A percentile compares a stretch with the other conserved stretches of the same genome.
Evolutionary conservation across 2,888 invertebrate genomes (phyloP).

Genomic region (Drosophila meridiana): DNA sequence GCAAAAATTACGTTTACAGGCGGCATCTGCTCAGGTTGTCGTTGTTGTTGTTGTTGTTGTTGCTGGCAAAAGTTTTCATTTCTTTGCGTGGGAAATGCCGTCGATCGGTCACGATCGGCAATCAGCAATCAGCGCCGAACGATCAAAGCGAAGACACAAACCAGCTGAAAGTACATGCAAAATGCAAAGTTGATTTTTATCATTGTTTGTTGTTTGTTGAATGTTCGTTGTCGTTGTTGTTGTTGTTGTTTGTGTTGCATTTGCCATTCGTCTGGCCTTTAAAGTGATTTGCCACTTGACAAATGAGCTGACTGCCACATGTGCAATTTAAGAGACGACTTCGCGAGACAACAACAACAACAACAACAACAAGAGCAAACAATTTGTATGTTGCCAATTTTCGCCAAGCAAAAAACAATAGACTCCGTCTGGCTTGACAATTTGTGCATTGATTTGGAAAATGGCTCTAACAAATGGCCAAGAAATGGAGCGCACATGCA

Average conservation of each 20-base stretch:
- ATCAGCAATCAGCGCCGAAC: slow-evolving; percentile 39
- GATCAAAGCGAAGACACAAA: slow-evolving; percentile 48
- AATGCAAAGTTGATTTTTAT: slow-evolving; percentile 74
- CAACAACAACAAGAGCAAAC: slow-evolving; percentile 32
- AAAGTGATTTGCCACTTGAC: slow-evolving; percentile 78
- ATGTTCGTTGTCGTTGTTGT: slow-evolving; percentile 18
- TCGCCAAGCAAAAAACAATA: slow-evolving; percentile 43
- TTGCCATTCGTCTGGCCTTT: slow-evolving; percentile 52
- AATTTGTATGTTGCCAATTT: slow-evolving; percentile 71
- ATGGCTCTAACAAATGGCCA: slow-evolving; percentile 62
- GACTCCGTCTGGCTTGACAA: slow-evolving; percentile 60
- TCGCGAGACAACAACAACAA: slow-evolving; percentile 29
- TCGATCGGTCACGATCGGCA: slow-evolving; percentile 73
- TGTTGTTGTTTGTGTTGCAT: slow-evolving; percentile 20
- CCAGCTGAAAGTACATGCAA: slow-evolving; percentile 56
- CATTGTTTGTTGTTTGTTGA: slow-evolving; percentile 34
- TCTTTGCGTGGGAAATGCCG: slow-evolving; percentile 75
- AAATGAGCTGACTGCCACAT: slow-evolving; percentile 77
- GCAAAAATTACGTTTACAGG: slow-evolving; percentile 27
- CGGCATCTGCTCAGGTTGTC: slow-evolving; percentile 32
- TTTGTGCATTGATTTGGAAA: slow-evolving; percentile 81
- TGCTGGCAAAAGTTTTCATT: slow-evolving; percentile 36
- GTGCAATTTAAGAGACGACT: slow-evolving; percentile 74
- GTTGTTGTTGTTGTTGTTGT: slow-evolving; percentile 3
- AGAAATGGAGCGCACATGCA: slow-evolving; percentile 58